Evolutionary conservation across 2,797 vertebrate genomes (phyloP), one percentile per base, ranked within the genome.

Genomic region (Danio choprae): DNA sequence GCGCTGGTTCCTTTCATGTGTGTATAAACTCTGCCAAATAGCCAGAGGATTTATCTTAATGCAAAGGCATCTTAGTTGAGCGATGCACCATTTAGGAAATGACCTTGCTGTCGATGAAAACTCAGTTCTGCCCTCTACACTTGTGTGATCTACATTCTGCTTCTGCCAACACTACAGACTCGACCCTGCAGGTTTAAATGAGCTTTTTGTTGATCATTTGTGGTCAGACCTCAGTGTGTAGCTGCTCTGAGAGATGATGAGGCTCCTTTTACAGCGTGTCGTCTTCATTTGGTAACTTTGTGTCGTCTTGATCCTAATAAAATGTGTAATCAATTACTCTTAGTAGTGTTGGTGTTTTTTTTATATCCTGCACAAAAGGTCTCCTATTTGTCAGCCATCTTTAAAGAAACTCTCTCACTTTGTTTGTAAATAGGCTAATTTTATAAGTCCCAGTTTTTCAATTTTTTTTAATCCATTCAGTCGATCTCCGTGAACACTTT

Each of bases 241-340:
- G 44, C 72, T 40, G 56, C 64, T 78, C 83, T 88, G 87, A 88
- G 87, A 86, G 88, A 89, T 89, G 86, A 59, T 88, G 84, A 87
- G 87, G 88, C 87, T 89, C 85, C 87, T 85, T 92, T 93, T 91
- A 91, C 89, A 89, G 92, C 93, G 92, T 94, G 91, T 94, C 90
- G 90, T 93, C 91, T 92, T 91, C 88, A 90, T 93, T 95, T 95
- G 93, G 92, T 94, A 94, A 93, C 86, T 84, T 88, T 93, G 94
- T 95, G 93, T 96, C 92, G 92, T 94, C 93, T 94, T 94, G 88
- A 91, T 90, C 89, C 93, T 91, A 95, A 96, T 88, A 96, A 96
- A 95, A 93, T 91, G 92, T 82, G 63, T 84, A 83, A 82, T 81
- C 38, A 81, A 60, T 36, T 8, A 11, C 11, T 79, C 7, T 65